These are phyloP conservation scores for Ethmia dodecea DNA, from an alignment of 2,888 invertebrate genomes.

Conservation along the genomic window DNA sequence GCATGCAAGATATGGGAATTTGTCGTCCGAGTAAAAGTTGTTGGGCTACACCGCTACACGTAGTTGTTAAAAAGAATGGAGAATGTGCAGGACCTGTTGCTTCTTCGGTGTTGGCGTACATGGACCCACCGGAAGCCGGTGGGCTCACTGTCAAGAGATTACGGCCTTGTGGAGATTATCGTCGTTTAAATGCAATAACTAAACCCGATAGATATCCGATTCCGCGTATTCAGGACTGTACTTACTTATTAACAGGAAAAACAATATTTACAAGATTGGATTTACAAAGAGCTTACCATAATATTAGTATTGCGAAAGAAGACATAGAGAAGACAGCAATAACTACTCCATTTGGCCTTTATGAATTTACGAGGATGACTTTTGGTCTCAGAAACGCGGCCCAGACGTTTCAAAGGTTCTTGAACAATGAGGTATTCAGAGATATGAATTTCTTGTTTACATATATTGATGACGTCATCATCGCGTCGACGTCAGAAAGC, in stretches of 20 bases:
- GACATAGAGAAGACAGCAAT: constrained; percentile 42
- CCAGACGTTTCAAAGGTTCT: constrained; percentile 32
- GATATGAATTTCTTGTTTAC: constrained; percentile 22
- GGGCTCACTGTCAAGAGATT: too few species aligned
- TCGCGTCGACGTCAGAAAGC: constrained; percentile 16
- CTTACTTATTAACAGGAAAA: constrained; percentile 15
- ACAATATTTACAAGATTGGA: constrained; percentile 30
- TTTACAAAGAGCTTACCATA: constrained; percentile 34
- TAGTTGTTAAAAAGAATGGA: constrained; percentile 14
- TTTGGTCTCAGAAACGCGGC: constrained; percentile 35
- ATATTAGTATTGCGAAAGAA: constrained; percentile 31
- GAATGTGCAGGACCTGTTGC: too few species aligned
- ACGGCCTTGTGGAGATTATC: constrained; percentile 37
- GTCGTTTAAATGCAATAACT: constrained; percentile 30
- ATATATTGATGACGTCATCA: constrained; percentile 32
- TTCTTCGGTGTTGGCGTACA: too few species aligned
- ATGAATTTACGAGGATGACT: constrained; percentile 30
- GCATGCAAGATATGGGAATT: background rate
- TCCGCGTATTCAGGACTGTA: constrained; percentile 31
- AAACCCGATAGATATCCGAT: constrained; percentile 33
- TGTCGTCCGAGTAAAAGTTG: background rate
- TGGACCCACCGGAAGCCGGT: too few species aligned
- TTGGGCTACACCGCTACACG: constrained; percentile 14
- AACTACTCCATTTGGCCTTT: constrained; percentile 33
- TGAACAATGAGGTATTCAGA: constrained; percentile 20